Evolutionary conservation across 2,888 invertebrate genomes (phyloP), one percentile per base, ranked within the genome.

Genomic region (Penaeus monodon): DNA sequence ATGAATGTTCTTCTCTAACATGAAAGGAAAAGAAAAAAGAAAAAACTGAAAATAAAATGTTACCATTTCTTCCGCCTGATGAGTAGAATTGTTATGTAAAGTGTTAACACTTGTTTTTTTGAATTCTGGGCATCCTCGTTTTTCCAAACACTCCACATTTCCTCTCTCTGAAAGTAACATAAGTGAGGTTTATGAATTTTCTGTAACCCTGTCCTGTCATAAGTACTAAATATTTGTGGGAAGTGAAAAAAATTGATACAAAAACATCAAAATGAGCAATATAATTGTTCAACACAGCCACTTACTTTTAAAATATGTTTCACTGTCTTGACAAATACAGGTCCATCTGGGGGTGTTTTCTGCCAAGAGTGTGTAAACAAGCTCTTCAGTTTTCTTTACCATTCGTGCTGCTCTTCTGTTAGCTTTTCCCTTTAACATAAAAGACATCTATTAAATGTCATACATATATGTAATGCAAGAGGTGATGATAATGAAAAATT

Each of bases 71-170:
- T 94, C 94, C 49, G 0, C 94, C 93, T 91, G 90, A 92, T 91
- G 91, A 90, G 91, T 57, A 57, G 57, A 57, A 57, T 57, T 57
- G 57, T 57, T 57, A 57, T 57, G 57, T 57, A 57, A 57, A 57
- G 57, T 65, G n/a, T 86, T 29, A 77, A 83, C 88, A 74, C 93
- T 93, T 0, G 95, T 95, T 91, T 94, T 94, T 91, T 95, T 95
- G 91, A 96, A 96, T 91, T 96, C 95, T 92, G 93, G 93, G 92
- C 99, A 99, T 0, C 98, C 91, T 98, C 98, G 93, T 99, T 99
- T 92, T 99, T 99, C 99, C 99, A 99, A 88, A 94, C 94, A 92
- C 98, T 99, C 99, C 99, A 99, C 92, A 97, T 95, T 92, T 98
- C 97, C 92, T 99, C 99, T 73, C 98, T 94, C 91, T 95, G 90